Evolutionary conservation across 2,797 vertebrate species (phyloP).

Genomic region (Protosalanx chinensis): DNA sequence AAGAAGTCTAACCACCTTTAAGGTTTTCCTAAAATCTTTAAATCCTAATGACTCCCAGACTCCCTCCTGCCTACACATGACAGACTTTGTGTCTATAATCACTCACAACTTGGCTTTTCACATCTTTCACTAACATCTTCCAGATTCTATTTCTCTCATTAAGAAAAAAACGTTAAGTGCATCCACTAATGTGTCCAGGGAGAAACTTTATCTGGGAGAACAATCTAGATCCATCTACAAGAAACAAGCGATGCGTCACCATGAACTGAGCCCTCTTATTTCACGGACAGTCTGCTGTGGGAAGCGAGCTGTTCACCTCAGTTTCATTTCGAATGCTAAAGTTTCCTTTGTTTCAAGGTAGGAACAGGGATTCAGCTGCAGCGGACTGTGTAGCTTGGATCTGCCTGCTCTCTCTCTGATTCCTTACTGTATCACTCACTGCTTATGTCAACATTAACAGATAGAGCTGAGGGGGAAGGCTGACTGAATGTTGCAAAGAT

Average conservation of each 20-base stretch:
- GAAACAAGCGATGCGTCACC: not conserved
- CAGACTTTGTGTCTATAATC: constrained; percentile 14
- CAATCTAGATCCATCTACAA: constrained; percentile 14
- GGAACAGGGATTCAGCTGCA: not conserved
- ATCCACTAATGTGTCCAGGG: constrained; percentile 19
- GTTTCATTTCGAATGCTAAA: too few species aligned
- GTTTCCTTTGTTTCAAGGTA: not conserved
- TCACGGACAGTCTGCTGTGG: constrained; percentile 10
- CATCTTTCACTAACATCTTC: constrained; percentile 21
- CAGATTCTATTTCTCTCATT: constrained; percentile 27
- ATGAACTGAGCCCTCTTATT: constrained; percentile 8
- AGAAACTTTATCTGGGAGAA: constrained; percentile 10
- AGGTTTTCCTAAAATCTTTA: constrained; percentile 15
- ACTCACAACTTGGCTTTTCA: constrained; percentile 6
- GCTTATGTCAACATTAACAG: not conserved
- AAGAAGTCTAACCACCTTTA: constrained; percentile 8
- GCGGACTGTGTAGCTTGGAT: not conserved
- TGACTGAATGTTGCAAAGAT: not conserved
- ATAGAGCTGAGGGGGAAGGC: not conserved
- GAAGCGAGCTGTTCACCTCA: not conserved
- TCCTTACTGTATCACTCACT: not conserved
- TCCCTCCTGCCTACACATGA: not conserved
- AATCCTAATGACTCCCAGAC: constrained; percentile 31
- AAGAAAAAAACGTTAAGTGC: constrained; percentile 13
- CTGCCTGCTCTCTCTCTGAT: not conserved